phyloP scores from a whole-genome alignment of 1,140 invertebrate genomes.

The Idris sp. region DNA sequence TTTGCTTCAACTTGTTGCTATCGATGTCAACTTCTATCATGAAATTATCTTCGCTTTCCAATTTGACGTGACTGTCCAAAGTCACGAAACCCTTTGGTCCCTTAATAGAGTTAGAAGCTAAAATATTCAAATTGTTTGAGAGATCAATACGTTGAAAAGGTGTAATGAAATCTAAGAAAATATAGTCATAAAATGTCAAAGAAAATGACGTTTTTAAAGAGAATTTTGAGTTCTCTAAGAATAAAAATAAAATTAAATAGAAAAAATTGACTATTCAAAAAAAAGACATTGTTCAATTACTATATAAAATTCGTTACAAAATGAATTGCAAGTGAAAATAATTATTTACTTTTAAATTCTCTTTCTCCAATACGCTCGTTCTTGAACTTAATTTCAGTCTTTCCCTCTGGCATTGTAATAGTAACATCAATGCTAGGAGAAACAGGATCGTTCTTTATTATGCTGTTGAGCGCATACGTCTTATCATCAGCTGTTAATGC shows the following conservation, averaged over 20 bases:
- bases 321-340: too few relatives aligned
- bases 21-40: conserved; percentile 81
- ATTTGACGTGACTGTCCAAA: conserved; percentile 78
- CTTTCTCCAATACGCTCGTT: conserved; percentile 78
- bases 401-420: conserved; percentile 75
- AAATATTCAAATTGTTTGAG: background rate
- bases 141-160: background rate
- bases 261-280: too few relatives aligned
- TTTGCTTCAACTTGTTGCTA: conserved; percentile 82
- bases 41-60: conserved; percentile 83
- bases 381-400: conserved; percentile 79
- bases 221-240: too few relatives aligned
- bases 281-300: too few relatives aligned
- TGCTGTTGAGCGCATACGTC: conserved; percentile 77
- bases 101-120: conserved; percentile 69
- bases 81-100: conserved; percentile 72
- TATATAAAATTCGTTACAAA: too few relatives aligned
- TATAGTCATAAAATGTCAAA: too few relatives aligned
- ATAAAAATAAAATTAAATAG: too few relatives aligned
- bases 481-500: conserved; percentile 75
- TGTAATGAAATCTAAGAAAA: too few relatives aligned
- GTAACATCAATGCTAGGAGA: conserved; percentile 75
- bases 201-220: too few relatives aligned
- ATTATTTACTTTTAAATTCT: conserved; percentile 77
- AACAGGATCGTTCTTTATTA: conserved; percentile 67